Conservation (phyloP, 2,888 invertebrate species). For the Branchipolynoe longqiensis region DNA sequence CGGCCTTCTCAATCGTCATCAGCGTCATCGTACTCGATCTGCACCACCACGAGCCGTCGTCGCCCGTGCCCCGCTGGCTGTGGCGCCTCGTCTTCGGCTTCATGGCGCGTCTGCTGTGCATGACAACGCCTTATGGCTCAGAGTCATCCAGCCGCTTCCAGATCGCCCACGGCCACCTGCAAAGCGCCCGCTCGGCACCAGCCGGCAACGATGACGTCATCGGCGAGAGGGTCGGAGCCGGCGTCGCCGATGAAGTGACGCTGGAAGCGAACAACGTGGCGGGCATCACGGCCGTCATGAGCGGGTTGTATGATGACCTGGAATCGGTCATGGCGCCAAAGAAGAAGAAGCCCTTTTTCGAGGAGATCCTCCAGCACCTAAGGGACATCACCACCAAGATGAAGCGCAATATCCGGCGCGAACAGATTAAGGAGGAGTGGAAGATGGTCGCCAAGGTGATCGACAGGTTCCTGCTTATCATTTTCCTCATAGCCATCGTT, state of each 20-base stretch:
- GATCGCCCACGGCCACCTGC: constrained; percentile 47
- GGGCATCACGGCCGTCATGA: constrained; percentile 46
- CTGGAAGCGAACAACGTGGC: constrained; percentile 59
- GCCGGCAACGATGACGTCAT: constrained; percentile 4
- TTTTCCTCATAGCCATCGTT: constrained; percentile 66
- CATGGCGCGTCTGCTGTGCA: constrained; percentile 71
- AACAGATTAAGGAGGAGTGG: constrained; percentile 67
- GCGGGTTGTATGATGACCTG: constrained; percentile 61
- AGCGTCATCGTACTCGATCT: constrained; percentile 82
- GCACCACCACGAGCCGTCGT: constrained; percentile 79
- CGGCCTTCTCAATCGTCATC: constrained; percentile 81
- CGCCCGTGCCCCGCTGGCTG: constrained; percentile 75
- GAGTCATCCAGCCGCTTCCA: constrained; percentile 57
- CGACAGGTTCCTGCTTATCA: constrained; percentile 66
- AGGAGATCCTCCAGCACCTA: constrained; percentile 67
- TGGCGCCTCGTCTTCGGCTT: constrained; percentile 73
- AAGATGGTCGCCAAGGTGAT: constrained; percentile 67
- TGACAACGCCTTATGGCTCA: constrained; percentile 60
- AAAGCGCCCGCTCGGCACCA: not conserved
- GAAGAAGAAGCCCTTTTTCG: constrained; percentile 61
- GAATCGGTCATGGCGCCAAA: constrained; percentile 60
- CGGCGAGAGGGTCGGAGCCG: constrained; percentile 46
- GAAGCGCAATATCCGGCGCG: constrained; percentile 63
- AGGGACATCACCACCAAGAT: constrained; percentile 66
- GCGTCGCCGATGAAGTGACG: constrained; percentile 27